phyloP scores from a whole-genome alignment of 2,797 vertebrate genomes.

The Bovichtus variegatus region DNA sequence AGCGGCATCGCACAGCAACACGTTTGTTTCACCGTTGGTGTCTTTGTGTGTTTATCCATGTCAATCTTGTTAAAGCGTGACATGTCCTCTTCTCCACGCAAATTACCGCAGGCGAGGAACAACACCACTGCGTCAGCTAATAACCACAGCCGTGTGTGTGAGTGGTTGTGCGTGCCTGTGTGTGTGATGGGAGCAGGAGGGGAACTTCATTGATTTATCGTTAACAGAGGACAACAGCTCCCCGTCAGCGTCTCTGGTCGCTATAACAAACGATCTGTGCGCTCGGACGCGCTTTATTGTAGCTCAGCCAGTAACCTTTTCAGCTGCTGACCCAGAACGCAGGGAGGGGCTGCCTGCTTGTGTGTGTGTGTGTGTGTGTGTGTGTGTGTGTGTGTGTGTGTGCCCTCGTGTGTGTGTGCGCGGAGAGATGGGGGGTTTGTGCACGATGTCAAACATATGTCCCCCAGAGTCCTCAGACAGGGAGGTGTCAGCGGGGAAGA shows the following conservation, averaged over 20 bases:
- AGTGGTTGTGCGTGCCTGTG: conserved; percentile 16
- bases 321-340: conserved; percentile 95
- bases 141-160: conserved; percentile 61
- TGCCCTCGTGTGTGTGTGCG: conserved; percentile 27
- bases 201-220: conserved; percentile 86
- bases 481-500: conserved; percentile 73
- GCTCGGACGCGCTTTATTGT: conserved; percentile 93
- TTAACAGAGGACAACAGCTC: conserved; percentile 86
- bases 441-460: conserved; percentile 91
- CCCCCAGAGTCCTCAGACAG: conserved; percentile 84
- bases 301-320: conserved; percentile 95
- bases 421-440: conserved; percentile 61
- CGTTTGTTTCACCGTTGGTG: conserved; percentile 41
- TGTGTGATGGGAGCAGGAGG: conserved; percentile 66
- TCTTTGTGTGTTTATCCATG: conserved; percentile 73
- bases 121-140: conserved; percentile 72
- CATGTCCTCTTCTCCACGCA: conserved; percentile 82
- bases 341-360: conserved; percentile 69
- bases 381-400: conserved; percentile 28
- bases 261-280: conserved; percentile 92
- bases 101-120: conserved; percentile 76
- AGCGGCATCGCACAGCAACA: conserved; percentile 56
- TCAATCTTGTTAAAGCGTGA: conserved; percentile 84
- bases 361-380: conserved; percentile 19
- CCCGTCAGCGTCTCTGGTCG: conserved; percentile 84